Conservation (phyloP, 2,113 vertebrate genomes). For the Corydoras sp. region DNA sequence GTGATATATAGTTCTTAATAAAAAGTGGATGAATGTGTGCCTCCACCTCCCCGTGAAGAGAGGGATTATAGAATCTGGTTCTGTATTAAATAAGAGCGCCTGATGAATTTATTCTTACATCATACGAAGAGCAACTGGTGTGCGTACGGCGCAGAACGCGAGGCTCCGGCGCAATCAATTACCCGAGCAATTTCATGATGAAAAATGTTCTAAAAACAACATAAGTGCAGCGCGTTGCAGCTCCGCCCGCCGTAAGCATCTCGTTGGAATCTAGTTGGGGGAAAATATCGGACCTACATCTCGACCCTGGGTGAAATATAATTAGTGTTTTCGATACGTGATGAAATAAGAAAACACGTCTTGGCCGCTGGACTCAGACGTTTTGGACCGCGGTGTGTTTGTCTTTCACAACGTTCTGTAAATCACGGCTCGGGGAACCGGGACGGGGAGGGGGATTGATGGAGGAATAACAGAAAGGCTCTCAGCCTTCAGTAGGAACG, state of each 20-base stretch:
- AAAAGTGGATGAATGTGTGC: too few relatives aligned
- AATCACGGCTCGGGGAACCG: conserved; percentile 3
- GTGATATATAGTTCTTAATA: too few relatives aligned
- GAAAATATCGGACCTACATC: background rate
- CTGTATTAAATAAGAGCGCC: too few relatives aligned
- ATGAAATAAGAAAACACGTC: conserved; percentile 7
- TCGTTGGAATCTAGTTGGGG: background rate
- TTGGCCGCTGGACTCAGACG: conserved; percentile 2
- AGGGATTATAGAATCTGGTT: too few relatives aligned
- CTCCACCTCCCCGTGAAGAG: too few relatives aligned
- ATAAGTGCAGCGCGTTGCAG: background rate
- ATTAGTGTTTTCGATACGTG: conserved; percentile 11
- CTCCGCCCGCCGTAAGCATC: too few relatives aligned
- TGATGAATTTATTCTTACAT: too few relatives aligned
- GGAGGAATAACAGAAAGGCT: conserved; percentile 16
- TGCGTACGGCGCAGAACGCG: too few relatives aligned
- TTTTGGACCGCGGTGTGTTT: conserved; percentile 4
- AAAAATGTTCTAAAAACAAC: too few relatives aligned
- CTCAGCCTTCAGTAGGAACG: conserved; percentile 1
- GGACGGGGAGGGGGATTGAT: conserved; percentile 8
- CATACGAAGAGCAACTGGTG: too few relatives aligned
- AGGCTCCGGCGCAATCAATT: too few relatives aligned
- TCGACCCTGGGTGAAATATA: conserved; percentile 10
- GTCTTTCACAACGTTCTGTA: background rate
- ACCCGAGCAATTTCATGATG: too few relatives aligned